These are phyloP conservation scores for Melikaiella ostensackeni DNA, from an alignment of 2,888 invertebrate genomes.

Conservation along the genomic window DNA sequence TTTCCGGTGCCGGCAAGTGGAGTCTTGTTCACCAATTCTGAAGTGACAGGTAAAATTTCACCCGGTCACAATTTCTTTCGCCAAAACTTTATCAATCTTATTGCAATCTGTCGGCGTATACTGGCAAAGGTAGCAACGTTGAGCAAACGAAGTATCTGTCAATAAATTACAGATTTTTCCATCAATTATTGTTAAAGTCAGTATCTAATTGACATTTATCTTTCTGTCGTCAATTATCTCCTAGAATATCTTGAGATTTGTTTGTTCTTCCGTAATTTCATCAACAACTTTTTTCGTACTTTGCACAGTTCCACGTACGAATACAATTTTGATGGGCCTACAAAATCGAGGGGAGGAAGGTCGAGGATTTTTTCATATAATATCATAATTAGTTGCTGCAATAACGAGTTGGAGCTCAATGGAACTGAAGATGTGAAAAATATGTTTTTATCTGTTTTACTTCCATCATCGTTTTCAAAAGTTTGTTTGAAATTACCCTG, in stretches of 20 bases:
- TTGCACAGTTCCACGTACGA: slow-evolving; percentile 31
- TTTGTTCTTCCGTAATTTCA: too few species aligned
- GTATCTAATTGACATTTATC: not conserved
- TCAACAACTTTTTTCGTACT: slow-evolving; percentile 25
- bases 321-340: slow-evolving; percentile 49
- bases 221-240: not conserved
- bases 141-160: not conserved
- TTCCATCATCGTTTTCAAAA: slow-evolving; percentile 35
- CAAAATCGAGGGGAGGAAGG: slow-evolving; percentile 50
- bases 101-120: too few species aligned
- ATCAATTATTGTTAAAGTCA: not conserved
- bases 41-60: too few species aligned
- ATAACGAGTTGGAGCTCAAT: slow-evolving; percentile 38
- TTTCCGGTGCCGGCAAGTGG: too few species aligned
- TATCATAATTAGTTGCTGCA: slow-evolving; percentile 2
- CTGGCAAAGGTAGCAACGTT: not conserved
- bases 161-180: not conserved
- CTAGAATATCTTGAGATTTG: too few species aligned
- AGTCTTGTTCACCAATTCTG: too few species aligned
- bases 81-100: not conserved
- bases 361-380: slow-evolving; percentile 48
- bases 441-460: slow-evolving; percentile 39
- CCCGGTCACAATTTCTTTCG: too few species aligned
- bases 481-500: slow-evolving; percentile 50
- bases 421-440: slow-evolving; percentile 49